Percentiles rank a stretch among this genome's conserved stretches.
These are phyloP conservation scores for Drosophila histrio DNA, from an alignment of 2,888 invertebrate species.

Conservation along the genomic window DNA sequence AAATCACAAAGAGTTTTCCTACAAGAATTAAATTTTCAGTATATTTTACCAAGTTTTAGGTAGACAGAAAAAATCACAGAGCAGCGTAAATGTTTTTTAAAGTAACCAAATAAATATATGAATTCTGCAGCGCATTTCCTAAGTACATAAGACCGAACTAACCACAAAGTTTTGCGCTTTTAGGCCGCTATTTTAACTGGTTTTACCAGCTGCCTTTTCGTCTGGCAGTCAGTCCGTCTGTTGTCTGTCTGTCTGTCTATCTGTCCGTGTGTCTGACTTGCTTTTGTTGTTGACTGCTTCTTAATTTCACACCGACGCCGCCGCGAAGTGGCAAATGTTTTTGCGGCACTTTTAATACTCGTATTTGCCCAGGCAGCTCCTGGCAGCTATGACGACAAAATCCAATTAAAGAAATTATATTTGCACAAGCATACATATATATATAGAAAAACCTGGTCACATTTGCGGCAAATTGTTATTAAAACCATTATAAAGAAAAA, in stretches of 20 bases:
- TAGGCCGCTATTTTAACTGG: slow-evolving; percentile 63
- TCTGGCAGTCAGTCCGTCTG: slow-evolving; percentile 9
- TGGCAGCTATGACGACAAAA: slow-evolving; percentile 61
- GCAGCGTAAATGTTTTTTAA: no score
- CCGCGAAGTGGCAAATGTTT: slow-evolving; percentile 55
- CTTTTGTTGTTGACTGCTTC: slow-evolving; percentile 48
- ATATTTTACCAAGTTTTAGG: no score
- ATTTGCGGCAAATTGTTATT: slow-evolving; percentile 76
- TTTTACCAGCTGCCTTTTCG: slow-evolving; percentile 61
- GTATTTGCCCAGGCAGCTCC: slow-evolving; percentile 38
- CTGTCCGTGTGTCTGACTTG: slow-evolving; percentile 12
- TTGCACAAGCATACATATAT: slow-evolving; percentile 49
- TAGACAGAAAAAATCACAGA: no score
- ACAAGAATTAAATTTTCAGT: no score
- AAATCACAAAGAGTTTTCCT: no score
- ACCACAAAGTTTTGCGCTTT: slow-evolving; percentile 24
- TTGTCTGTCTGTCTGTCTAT: slow-evolving; percentile 16
- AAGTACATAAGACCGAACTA: slow-evolving; percentile 1
- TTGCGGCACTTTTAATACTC: slow-evolving; percentile 57
- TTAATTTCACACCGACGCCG: slow-evolving; percentile 63
- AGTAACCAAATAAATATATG: not conserved
- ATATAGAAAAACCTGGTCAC: slow-evolving; percentile 60
- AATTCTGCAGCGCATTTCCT: slow-evolving; percentile 8
- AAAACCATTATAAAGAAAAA: slow-evolving; percentile 70
- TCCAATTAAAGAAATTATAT: slow-evolving; percentile 78